phyloP scores from a whole-genome alignment of 2,113 vertebrate species.

The Phaethon lepturus region DNA sequence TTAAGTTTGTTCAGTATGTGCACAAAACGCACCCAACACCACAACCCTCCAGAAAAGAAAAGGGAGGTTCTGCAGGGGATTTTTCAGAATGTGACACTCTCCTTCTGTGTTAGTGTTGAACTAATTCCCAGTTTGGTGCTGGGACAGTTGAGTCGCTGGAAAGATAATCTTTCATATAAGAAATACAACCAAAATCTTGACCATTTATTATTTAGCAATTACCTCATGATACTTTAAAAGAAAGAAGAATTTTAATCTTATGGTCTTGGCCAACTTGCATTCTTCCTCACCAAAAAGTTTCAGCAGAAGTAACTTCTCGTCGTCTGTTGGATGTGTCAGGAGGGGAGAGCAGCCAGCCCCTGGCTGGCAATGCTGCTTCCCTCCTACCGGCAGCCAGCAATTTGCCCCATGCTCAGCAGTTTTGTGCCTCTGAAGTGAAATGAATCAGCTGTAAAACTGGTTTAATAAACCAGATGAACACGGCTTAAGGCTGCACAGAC shows the following conservation, averaged over 20 bases:
- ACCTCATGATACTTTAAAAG: slow-evolving; percentile 24
- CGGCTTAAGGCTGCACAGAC: background rate
- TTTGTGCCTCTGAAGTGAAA: background rate
- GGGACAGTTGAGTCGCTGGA: slow-evolving; percentile 17
- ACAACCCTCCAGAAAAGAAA: background rate
- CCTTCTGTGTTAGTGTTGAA: slow-evolving; percentile 54
- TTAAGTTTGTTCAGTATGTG: background rate
- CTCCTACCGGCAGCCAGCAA: rapidly evolving
- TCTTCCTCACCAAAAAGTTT: slow-evolving; percentile 19
- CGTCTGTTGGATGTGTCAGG: background rate
- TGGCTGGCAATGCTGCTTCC: background rate
- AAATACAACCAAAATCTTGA: slow-evolving; percentile 53
- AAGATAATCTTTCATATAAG: slow-evolving; percentile 32
- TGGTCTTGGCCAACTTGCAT: background rate
- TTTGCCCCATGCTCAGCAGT: slow-evolving; percentile 5
- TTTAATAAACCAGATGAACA: slow-evolving; percentile 5
- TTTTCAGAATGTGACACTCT: background rate
- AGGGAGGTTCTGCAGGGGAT: background rate
- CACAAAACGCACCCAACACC: background rate
- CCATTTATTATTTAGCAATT: slow-evolving; percentile 37
- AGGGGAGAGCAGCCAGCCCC: background rate
- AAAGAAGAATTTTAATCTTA: background rate
- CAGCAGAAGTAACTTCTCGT: slow-evolving; percentile 20
- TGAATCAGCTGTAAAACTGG: slow-evolving; percentile 7
- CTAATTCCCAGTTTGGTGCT: slow-evolving; percentile 37